These are phyloP conservation scores for Philhelius pedissequus DNA, from an alignment of 2,888 invertebrate species.

Conservation along the genomic window DNA sequence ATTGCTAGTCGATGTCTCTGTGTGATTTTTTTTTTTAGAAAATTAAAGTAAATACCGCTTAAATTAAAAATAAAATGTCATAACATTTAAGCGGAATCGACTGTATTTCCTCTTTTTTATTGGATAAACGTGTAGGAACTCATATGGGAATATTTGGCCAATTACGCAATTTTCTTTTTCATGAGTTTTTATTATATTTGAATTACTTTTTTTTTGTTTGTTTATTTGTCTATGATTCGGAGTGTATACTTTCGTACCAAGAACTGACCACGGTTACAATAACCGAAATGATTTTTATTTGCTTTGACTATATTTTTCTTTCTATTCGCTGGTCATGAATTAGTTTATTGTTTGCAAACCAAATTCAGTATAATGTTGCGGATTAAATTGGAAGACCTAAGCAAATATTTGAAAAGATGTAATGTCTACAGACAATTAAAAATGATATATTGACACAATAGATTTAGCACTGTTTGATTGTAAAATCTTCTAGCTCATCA, in stretches of 20 bases:
- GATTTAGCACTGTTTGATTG: too few relatives aligned
- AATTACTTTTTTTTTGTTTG: not conserved
- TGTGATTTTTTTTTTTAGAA: too few relatives aligned
- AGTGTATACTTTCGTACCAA: not conserved
- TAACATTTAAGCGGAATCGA: not conserved
- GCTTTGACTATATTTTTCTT: not conserved
- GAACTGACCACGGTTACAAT: slow-evolving; percentile 50
- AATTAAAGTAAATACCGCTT: too few relatives aligned
- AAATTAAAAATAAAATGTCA: not conserved
- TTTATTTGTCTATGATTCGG: not conserved
- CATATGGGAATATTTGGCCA: not conserved
- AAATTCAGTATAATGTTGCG: not conserved
- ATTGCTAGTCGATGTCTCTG: too few relatives aligned
- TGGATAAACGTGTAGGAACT: not conserved
- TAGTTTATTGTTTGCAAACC: not conserved
- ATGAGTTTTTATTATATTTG: slow-evolving; percentile 9
- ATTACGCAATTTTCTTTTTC: slow-evolving; percentile 30
- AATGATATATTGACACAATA: too few relatives aligned
- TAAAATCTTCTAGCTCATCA: too few relatives aligned
- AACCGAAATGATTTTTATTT: not conserved
- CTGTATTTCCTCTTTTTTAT: not conserved
- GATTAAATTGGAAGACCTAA: not conserved
- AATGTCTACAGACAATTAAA: not conserved
- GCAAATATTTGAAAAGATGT: not conserved
- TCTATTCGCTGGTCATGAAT: not conserved